Evolutionary conservation across 2,113 vertebrate genomes (phyloP), one percentile per base, ranked within the genome.

Genomic region (Bufo gargarizans): DNA sequence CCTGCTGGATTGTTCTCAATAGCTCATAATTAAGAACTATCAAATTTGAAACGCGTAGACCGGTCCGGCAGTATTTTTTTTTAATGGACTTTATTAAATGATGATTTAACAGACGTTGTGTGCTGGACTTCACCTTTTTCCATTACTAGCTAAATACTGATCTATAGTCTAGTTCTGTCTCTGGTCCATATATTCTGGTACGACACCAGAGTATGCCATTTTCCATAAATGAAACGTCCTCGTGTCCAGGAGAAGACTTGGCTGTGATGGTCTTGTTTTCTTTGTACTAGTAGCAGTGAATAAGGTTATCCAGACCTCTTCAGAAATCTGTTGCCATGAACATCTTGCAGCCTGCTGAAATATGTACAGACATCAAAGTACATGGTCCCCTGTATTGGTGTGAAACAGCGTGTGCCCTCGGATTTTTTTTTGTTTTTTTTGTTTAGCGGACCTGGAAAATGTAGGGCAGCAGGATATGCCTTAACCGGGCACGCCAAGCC

Each of bases 381-480:
- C 67, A 20, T 6, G 86, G 55, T 82, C 56, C 80, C 69, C 79
- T 83, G 79, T 8, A 67, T 19, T 58, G 33, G 55, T 76, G 80
- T 88, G 69, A 77, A 45, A 82, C 53, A 20, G 63, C 69, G 56
- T 61, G 58, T 72, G 59, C n/a, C 87, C 47, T 45, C 47, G 13
- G 17, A 43, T 82, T 56, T 74, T 67, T 33, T 33, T 33, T 33
- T 33, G 1, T 33, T 33, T 33, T 33, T 33, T 33, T 33, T 33
- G 33, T 33, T 50, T 65, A 50, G 11, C 13, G 50, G 80, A 74
- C 80, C 45, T 88, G 69, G 71, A 50, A 82, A 79, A 81, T 77
- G n/a, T 81, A 63, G 53, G 77, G 77, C 82, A 84, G 87, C 49
- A 58, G 81, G 22, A 77, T 55, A 33, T 63, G 81, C 82, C 71